phyloP scores from a whole-genome alignment of 2,888 invertebrate genomes.

The Ophion slaviceki region DNA sequence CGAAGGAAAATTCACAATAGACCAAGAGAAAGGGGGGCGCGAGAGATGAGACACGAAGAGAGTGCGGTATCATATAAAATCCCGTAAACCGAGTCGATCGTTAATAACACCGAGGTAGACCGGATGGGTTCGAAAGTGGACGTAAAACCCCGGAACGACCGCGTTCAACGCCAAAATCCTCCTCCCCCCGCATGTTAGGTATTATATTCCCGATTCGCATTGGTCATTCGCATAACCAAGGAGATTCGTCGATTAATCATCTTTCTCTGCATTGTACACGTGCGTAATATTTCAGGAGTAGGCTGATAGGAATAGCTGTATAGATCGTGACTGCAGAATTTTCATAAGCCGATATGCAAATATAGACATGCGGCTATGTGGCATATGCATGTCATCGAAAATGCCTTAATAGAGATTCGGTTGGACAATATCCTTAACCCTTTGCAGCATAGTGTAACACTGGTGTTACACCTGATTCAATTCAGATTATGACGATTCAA shows the following conservation, averaged over 20 bases:
- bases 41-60: slow-evolving; percentile 11
- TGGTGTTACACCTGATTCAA: too few relatives aligned
- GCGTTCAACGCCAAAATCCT: slow-evolving; percentile 52
- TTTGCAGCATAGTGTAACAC: too few relatives aligned
- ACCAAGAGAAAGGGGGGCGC: background rate
- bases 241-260: slow-evolving; percentile 61
- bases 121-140: slow-evolving; percentile 64
- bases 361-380: background rate
- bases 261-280: slow-evolving; percentile 27
- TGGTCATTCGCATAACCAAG: slow-evolving; percentile 56
- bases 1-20: slow-evolving; percentile 38
- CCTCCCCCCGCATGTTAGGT: slow-evolving; percentile 20
- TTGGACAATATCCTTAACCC: background rate
- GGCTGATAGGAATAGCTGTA: slow-evolving; percentile 19
- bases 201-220: slow-evolving; percentile 59
- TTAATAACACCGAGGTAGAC: slow-evolving; percentile 61
- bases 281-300: slow-evolving; percentile 40
- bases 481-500: too few relatives aligned
- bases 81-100: slow-evolving; percentile 60
- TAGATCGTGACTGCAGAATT: background rate
- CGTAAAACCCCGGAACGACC: slow-evolving; percentile 63
- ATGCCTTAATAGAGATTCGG: background rate
- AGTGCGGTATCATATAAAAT: slow-evolving; percentile 41
- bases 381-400: background rate
- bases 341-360: background rate